Conservation (phyloP, 2,888 invertebrate species). For the Ectemnius cavifrons region DNA sequence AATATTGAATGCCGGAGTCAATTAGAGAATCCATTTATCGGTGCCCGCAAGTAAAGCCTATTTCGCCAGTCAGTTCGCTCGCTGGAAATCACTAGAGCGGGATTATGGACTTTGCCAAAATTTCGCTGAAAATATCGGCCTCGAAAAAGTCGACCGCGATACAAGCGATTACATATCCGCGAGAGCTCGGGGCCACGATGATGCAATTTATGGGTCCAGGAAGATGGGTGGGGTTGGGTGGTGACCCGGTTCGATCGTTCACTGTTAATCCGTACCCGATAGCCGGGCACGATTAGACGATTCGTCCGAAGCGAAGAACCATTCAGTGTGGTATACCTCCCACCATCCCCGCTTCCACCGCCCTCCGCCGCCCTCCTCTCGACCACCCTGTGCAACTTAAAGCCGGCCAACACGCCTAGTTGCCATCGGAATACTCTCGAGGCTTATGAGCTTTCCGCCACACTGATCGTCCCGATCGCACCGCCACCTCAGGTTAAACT, state of each 20-base stretch:
- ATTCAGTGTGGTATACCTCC: constrained; percentile 35
- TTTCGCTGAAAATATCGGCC: not conserved
- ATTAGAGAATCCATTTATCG: no score
- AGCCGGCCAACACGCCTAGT: constrained; percentile 24
- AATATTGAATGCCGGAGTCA: no score
- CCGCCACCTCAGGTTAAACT: constrained; percentile 19
- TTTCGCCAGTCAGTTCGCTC: not conserved
- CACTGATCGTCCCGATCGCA: constrained; percentile 40
- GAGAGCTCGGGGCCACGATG: constrained; percentile 38
- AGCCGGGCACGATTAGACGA: constrained; percentile 61
- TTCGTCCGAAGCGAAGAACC: constrained; percentile 56
- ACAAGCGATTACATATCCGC: constrained; percentile 42
- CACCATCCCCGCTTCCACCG: not conserved
- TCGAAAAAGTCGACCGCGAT: constrained; percentile 21
- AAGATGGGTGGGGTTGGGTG: constrained; percentile 38
- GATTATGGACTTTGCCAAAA: not conserved
- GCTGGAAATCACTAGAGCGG: not conserved
- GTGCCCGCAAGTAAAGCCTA: not conserved
- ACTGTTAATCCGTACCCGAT: constrained; percentile 56
- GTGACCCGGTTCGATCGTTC: constrained; percentile 57
- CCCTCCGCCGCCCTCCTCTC: no score
- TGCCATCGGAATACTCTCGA: constrained; percentile 18
- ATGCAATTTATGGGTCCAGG: constrained; percentile 53
- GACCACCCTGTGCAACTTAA: constrained; percentile 12
- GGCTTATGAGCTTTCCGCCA: constrained; percentile 56